These are phyloP conservation scores for Sebastes minor DNA, from an alignment of 2,797 vertebrate genomes.

Conservation along the genomic window DNA sequence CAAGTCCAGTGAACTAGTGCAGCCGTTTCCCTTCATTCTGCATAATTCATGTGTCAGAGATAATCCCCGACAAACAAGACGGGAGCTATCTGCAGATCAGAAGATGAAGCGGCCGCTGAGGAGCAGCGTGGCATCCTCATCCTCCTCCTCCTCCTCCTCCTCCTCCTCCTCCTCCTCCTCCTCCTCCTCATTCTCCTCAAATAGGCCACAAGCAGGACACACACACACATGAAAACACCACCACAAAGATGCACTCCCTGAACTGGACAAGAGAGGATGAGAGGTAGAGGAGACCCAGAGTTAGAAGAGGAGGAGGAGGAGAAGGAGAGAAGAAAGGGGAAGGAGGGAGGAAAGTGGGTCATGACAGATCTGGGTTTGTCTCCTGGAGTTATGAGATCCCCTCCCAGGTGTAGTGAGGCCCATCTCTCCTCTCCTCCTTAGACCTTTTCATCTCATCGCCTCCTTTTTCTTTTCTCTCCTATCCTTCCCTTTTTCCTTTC, in stretches of 20 bases:
- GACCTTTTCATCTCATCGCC: not conserved
- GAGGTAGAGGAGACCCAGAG: not conserved
- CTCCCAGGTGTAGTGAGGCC: constrained; percentile 28
- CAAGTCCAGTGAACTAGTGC: not conserved
- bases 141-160: constrained; percentile 33
- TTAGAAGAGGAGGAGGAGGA: not conserved
- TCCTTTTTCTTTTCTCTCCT: not conserved
- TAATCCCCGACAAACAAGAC: constrained; percentile 49
- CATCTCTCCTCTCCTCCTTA: not conserved
- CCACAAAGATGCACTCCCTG: not conserved
- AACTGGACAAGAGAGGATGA: not conserved
- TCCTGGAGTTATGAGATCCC: constrained; percentile 35
- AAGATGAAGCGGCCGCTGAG: constrained; percentile 6
- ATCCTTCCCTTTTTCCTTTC: not conserved
- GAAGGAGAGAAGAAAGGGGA: not conserved
- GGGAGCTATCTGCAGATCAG: constrained; percentile 34
- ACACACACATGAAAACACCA: constrained; percentile 8
- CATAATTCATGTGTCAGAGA: constrained; percentile 51
- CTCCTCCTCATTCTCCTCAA: constrained; percentile 43
- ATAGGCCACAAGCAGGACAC: constrained; percentile 56
- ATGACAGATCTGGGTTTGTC: constrained; percentile 59
- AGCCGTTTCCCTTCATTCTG: constrained; percentile 12
- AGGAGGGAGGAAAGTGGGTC: constrained; percentile 68
- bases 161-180: constrained; percentile 25
- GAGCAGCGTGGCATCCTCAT: constrained; percentile 7